These are phyloP conservation scores for Hippocampus kuda DNA, from an alignment of 2,797 vertebrate genomes.

Conservation along the genomic window DNA sequence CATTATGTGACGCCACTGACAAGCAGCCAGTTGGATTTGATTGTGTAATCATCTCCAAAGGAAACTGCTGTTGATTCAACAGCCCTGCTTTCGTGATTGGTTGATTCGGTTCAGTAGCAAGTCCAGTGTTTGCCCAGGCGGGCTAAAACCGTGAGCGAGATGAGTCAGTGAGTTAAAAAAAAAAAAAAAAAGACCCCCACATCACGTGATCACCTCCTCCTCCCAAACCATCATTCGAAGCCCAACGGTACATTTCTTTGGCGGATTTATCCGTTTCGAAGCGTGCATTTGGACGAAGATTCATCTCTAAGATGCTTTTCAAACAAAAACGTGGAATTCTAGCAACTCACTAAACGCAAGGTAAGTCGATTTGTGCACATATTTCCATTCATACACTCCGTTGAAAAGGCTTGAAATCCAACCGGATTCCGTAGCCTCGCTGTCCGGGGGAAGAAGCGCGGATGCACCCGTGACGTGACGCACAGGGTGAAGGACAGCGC, in stretches of 20 bases:
- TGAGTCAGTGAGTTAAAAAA: conserved; percentile 38
- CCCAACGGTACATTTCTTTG: conserved; percentile 29
- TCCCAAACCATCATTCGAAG: conserved; percentile 40
- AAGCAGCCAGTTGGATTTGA: conserved; percentile 23
- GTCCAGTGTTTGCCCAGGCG: conserved; percentile 28
- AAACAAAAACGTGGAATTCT: conserved; percentile 30
- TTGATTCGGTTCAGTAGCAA: conserved; percentile 38
- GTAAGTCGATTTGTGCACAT: conserved; percentile 38
- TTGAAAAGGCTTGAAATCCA: not conserved
- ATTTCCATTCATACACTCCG: conserved; percentile 32
- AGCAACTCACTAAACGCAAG: conserved; percentile 36
- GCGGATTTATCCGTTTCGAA: not conserved
- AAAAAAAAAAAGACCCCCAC: conserved; percentile 25
- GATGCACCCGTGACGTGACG: conserved; percentile 29
- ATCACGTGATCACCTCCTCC: conserved; percentile 56
- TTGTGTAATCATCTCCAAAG: conserved; percentile 20
- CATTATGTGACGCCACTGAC: not conserved
- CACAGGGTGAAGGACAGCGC: conserved; percentile 65
- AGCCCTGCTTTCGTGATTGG: conserved; percentile 39
- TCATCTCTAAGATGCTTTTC: conserved; percentile 42
- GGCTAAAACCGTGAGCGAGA: conserved; percentile 20
- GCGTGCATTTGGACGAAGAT: conserved; percentile 7
- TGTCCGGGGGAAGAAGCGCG: conserved; percentile 23
- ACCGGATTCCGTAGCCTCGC: not conserved
- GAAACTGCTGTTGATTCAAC: conserved; percentile 14